Base-by-base conservation (phyloP, 2,888 invertebrate genomes). In the Acronicta aceris region DNA sequence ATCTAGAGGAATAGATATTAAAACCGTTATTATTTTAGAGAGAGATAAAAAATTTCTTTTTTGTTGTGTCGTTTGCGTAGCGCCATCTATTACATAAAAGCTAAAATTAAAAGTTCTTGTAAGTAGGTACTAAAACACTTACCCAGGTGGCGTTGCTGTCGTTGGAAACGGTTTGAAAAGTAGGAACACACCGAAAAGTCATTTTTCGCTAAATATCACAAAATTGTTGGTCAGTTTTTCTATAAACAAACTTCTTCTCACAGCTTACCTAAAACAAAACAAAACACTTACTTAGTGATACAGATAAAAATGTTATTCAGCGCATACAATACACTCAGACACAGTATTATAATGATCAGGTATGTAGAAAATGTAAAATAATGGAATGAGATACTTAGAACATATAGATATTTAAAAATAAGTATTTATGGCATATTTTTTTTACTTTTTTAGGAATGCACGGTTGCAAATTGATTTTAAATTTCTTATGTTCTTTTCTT, bases 131-230 rank as follows among this genome's bases (percentile, higher is more conserved):
- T 12, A 0, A 42, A 30, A 47, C 56, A 96, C 96, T 96, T 90
- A 96, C 96, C 96, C 96, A 96, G 86, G 96, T 95, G 84, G 96
- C 95, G 91, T 95, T 95, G 91, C 95, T 96, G 88, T 96, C 96
- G 85, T 95, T 95, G 81, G 95, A 95, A 59, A 95, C 95, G 46
- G 95, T 92, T 95, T 96, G 96, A 89, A 96, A 96, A 82, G 96
- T 95, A 84, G 96, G 96, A 83, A 96, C 95, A 92, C 96, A 96
- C 83, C 96, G 95, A 89, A 96, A 96, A 89, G 96, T 96, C 96
- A 96, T 96, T 88, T 94, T 85, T 85, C 60, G 46, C 64, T 77
- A 79, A 65, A 69, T 73, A 78, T 79, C 67, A 75, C 81, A 81
- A 77, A 79, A 78, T 85, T n/a, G n/a, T n/a, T 81, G 81, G 67